Evolutionary conservation across 2,888 invertebrate genomes (phyloP).

Genomic region (Glyphotaelius pellucidus): DNA sequence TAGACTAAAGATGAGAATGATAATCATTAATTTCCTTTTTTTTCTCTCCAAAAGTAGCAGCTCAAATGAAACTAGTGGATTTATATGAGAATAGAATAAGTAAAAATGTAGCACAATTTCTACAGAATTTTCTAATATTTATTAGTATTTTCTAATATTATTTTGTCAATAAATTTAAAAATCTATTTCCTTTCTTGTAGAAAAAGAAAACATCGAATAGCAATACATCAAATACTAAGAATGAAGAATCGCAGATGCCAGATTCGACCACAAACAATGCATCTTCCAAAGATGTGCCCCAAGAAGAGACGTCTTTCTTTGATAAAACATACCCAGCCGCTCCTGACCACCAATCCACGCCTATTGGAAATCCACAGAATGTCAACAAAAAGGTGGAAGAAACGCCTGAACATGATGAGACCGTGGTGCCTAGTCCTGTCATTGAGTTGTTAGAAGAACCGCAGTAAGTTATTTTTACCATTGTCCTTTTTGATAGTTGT

Average conservation of each 20-base stretch:
- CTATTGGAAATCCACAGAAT: constrained; percentile 12
- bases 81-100: too few relatives aligned
- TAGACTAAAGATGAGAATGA: too few relatives aligned
- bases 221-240: constrained; percentile 69
- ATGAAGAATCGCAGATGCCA: constrained; percentile 46
- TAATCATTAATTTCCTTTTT: too few relatives aligned
- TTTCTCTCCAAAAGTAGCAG: too few relatives aligned
- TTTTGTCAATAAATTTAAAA: not conserved
- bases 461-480: not conserved
- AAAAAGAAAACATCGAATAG: constrained; percentile 68
- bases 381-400: not conserved
- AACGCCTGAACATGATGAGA: constrained; percentile 5
- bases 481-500: not conserved
- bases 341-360: constrained; percentile 51
- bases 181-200: constrained; percentile 9
- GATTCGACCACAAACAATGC: constrained; percentile 54
- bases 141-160: too few relatives aligned
- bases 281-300: constrained; percentile 24
- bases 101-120: too few relatives aligned
- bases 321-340: constrained; percentile 48
- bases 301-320: constrained; percentile 24
- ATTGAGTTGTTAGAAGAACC: not conserved
- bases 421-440: not conserved
- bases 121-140: too few relatives aligned
- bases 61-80: too few relatives aligned